A percentile compares a stretch with the other conserved stretches of the same genome.
phyloP scores from a whole-genome alignment of 2,888 invertebrate species.

The Cylloceria caligata region DNA sequence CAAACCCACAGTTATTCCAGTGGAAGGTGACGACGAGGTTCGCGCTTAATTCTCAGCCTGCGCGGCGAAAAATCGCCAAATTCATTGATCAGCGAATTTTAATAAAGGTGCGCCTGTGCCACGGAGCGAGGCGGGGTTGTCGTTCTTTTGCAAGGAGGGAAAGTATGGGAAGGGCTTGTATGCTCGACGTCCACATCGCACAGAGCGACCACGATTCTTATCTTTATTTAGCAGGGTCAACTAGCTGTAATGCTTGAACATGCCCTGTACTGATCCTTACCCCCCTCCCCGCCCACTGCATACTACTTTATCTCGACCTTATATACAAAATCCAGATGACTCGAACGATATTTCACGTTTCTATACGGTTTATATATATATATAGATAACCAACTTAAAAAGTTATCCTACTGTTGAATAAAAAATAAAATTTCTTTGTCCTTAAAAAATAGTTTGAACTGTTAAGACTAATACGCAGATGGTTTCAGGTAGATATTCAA shows the following conservation, averaged over 20 bases:
- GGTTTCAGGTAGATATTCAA: too few relatives aligned
- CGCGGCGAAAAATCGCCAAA: constrained; percentile 54
- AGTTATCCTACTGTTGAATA: too few relatives aligned
- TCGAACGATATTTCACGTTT: constrained; percentile 23
- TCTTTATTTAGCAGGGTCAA: constrained; percentile 55
- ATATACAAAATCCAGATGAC: too few relatives aligned
- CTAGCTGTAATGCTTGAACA: constrained; percentile 36
- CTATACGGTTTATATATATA: not conserved
- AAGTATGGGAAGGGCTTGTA: constrained; percentile 14
- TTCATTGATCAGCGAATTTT: constrained; percentile 69
- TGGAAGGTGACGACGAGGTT: not conserved
- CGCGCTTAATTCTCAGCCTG: not conserved
- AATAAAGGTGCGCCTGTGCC: constrained; percentile 57
- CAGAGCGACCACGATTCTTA: constrained; percentile 57
- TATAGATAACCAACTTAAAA: too few relatives aligned
- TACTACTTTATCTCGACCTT: too few relatives aligned
- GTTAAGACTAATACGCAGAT: too few relatives aligned
- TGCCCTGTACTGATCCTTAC: constrained; percentile 24
- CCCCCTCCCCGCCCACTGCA: not conserved
- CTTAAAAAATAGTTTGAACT: too few relatives aligned
- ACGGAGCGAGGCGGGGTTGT: not conserved
- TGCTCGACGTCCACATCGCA: constrained; percentile 23
- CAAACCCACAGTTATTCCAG: constrained; percentile 14
- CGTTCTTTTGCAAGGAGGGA: not conserved
- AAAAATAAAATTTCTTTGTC: too few relatives aligned